Conservation (phyloP, 2,888 invertebrate species). For the Diplazon laetatorius region DNA sequence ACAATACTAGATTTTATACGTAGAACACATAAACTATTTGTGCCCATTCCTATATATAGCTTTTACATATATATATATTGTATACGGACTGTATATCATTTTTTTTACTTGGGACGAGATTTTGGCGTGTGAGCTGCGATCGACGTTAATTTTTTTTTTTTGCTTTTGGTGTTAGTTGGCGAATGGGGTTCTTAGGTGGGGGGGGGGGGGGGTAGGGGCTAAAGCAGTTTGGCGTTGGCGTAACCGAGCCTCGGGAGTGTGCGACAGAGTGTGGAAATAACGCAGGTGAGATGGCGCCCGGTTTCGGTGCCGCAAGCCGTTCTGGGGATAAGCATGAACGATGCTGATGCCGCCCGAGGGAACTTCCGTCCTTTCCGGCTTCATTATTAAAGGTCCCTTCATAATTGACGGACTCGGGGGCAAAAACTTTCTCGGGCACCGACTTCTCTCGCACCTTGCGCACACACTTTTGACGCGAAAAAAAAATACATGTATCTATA, state of each 20-base stretch:
- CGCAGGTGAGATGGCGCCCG: not conserved
- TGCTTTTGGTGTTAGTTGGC: no score
- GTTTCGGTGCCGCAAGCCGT: slow-evolving; percentile 69
- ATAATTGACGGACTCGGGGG: slow-evolving; percentile 79
- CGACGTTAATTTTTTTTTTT: no score
- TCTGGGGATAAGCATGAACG: slow-evolving; percentile 80
- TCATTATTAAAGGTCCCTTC: slow-evolving; percentile 76
- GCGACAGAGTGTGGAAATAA: slow-evolving; percentile 6
- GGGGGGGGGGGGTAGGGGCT: no score
- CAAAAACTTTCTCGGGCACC: slow-evolving; percentile 31
- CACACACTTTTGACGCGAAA: slow-evolving; percentile 43
- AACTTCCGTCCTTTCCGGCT: slow-evolving; percentile 73
- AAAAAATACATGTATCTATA: no score
- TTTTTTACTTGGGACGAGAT: not conserved
- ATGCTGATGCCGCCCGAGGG: slow-evolving; percentile 80
- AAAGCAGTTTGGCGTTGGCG: no score
- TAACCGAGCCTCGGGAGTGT: not conserved
- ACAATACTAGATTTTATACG: no score
- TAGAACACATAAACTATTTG: no score
- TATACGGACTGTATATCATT: no score
- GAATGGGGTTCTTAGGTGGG: no score
- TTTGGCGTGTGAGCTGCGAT: no score
- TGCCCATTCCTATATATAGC: not conserved
- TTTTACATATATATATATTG: no score
- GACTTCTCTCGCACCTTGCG: slow-evolving; percentile 37